phyloP scores from a whole-genome alignment of 2,797 vertebrate species.

The Labroides dimidiatus region DNA sequence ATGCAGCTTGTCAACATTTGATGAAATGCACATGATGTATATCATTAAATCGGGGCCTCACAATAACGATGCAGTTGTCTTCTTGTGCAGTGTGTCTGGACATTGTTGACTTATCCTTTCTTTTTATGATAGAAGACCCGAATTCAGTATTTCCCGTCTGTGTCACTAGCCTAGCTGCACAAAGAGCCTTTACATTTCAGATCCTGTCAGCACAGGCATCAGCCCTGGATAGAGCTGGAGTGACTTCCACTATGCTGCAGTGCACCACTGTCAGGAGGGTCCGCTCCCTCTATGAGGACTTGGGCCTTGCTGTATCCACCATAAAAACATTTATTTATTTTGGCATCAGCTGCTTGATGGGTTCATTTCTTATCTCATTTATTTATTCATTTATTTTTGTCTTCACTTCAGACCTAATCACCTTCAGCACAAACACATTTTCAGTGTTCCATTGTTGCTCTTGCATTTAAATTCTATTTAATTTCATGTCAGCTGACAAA shows the following conservation, averaged over 20 bases:
- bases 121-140: slow-evolving; percentile 4
- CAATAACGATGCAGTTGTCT: background rate
- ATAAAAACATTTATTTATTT: slow-evolving; percentile 5
- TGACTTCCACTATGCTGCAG: slow-evolving; percentile 84
- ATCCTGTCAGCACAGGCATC: slow-evolving; percentile 36
- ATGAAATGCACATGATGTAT: slow-evolving; percentile 4
- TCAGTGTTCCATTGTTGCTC: no score
- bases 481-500: no score
- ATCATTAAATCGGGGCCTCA: background rate
- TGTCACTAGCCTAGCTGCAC: slow-evolving; percentile 17
- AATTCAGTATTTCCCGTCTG: slow-evolving; percentile 9
- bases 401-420: no score
- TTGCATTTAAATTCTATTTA: no score
- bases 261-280: slow-evolving; percentile 83
- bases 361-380: no score
- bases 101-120: background rate
- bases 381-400: no score
- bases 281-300: slow-evolving; percentile 49
- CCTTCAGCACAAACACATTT: no score
- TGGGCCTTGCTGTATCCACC: slow-evolving; percentile 28
- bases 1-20: background rate
- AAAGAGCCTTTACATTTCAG: slow-evolving; percentile 36
- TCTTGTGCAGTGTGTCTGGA: background rate
- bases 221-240: slow-evolving; percentile 65
- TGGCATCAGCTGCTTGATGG: slow-evolving; percentile 15